Conservation (phyloP, 2,797 vertebrate species). For the Avahi laniger region DNA sequence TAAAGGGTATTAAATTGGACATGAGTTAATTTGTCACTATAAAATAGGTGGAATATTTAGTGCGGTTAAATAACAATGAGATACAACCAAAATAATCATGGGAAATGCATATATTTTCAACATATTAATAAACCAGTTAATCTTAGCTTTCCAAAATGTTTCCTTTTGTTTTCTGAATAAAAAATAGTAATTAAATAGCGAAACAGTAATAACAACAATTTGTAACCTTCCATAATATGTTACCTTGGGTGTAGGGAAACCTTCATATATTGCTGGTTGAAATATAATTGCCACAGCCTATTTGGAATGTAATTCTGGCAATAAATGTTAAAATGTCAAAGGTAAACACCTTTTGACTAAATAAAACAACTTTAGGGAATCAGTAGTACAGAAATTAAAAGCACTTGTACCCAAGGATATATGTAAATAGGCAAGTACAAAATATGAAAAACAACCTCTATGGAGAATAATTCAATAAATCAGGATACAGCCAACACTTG, state of each 20-base stretch:
- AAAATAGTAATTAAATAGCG: neutral
- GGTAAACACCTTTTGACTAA: neutral
- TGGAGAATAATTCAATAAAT: neutral
- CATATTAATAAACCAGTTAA: neutral
- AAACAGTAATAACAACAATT: neutral
- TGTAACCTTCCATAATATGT: neutral
- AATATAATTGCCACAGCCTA: neutral
- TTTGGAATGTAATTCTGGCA: slow-evolving; percentile 11
- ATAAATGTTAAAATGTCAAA: slow-evolving; percentile 36
- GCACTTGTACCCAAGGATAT: neutral
- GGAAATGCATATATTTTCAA: neutral
- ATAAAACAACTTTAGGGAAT: neutral
- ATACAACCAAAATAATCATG: neutral
- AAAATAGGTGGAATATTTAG: neutral
- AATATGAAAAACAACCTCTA: neutral
- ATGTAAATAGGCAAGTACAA: neutral
- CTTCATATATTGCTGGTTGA: neutral
- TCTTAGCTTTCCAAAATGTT: neutral
- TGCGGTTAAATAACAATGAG: neutral
- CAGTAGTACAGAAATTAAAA: slow-evolving; percentile 5
- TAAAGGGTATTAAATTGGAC: neutral
- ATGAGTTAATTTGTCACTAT: neutral
- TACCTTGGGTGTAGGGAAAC: neutral
- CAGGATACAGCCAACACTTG: neutral
- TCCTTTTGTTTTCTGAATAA: neutral